phyloP scores from a whole-genome alignment of 2,113 vertebrate species.

The Halcyon senegalensis region DNA sequence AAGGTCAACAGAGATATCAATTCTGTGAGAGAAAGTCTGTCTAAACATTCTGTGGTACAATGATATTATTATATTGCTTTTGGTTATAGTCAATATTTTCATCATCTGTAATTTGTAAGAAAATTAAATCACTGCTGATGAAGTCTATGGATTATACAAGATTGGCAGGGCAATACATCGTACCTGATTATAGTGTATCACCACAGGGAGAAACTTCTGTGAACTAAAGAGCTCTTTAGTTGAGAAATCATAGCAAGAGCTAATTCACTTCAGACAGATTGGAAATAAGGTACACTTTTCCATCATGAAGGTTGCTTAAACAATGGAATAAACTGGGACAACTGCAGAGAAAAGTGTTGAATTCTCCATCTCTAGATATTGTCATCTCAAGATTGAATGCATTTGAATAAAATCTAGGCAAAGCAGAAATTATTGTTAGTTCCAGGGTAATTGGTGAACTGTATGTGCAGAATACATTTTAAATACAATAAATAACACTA shows the following conservation, averaged over 20 bases:
- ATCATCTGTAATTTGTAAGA: background rate
- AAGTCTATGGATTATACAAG: background rate
- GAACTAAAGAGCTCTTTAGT: slow-evolving; percentile 21
- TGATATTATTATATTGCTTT: background rate
- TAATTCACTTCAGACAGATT: background rate
- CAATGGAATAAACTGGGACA: background rate
- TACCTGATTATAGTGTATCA: background rate
- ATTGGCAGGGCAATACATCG: background rate
- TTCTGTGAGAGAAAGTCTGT: background rate
- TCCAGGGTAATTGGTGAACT: background rate
- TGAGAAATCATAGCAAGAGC: background rate
- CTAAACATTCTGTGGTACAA: background rate
- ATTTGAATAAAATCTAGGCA: background rate
- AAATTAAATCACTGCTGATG: background rate
- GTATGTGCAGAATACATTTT: background rate
- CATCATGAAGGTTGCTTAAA: background rate
- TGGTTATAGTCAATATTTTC: background rate
- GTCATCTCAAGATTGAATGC: background rate
- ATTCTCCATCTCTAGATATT: background rate
- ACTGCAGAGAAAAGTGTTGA: background rate
- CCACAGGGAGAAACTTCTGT: slow-evolving; percentile 2
- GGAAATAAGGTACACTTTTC: slow-evolving; percentile 12
- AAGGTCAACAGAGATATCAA: background rate
- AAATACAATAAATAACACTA: background rate
- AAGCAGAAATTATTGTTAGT: background rate